Base-by-base conservation (phyloP, 1,140 invertebrate species). In the Aleiodes sp. region DNA sequence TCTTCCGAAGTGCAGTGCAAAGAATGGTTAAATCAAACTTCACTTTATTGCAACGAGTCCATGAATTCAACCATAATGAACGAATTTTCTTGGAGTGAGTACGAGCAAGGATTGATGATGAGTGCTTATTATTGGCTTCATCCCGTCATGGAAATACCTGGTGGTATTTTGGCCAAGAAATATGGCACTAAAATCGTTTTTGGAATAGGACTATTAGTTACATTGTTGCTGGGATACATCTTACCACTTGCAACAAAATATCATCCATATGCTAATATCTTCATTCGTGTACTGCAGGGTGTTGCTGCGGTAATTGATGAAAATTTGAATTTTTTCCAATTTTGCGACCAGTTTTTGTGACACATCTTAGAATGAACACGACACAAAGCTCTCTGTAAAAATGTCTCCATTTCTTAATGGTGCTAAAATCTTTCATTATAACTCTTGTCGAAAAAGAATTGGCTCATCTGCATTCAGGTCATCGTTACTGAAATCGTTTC, bases 51-150 rank as follows among this genome's bases (percentile, higher is more conserved):
- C n/a, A n/a, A n/a, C n/a, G n/a, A n/a, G n/a, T n/a, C 31, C 12
- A 37, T 4, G 4, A 61, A 10, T 35, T 2, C 31, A 33, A 10
- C 14, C 9, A 28, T 12, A 12, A 31, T n/a, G 16, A 24, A 80
- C 4, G 82, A 85, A 35, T 91, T 91, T 71, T 62, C 80, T 7
- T 93, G 91, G 92, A 86, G 89, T 73, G 89, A 89, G 56, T 81
- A 86, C 37, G 80, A 88, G 52, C 91, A 92, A 80, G 89, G 88
- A 16, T 69, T 88, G 16, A 84, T 92, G 7, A 76, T 92, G 29
- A 90, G 91, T 0, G 87, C 89, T 2, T 93, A 91, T 75, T 92
- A 90, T 77, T 91, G 90, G 89, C 80, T 91, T 1, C 91, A 92
- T 73, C 90, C 91, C 85, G 35, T 88, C 0, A 88, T 88, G 0